Conservation (phyloP, 2,797 vertebrate genomes). For the Sciurus carolinensis region DNA sequence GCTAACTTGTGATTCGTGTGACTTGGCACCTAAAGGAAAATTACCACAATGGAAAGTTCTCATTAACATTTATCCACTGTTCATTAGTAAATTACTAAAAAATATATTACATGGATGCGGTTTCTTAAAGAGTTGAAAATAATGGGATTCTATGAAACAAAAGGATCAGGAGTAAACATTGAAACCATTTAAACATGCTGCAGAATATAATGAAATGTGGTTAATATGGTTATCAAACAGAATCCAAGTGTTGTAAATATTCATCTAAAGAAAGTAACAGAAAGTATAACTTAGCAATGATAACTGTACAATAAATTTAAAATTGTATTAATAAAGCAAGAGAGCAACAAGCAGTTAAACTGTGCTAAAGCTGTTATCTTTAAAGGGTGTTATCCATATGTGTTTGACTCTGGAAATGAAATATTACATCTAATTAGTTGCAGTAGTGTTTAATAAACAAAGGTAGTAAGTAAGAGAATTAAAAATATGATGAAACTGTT, state of each 20-base stretch:
- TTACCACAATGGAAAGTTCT: neutral
- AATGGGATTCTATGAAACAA: neutral
- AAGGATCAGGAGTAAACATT: neutral
- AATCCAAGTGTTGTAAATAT: neutral
- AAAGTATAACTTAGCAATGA: neutral
- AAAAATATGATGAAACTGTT: neutral
- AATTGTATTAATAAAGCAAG: neutral
- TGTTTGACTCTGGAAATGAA: slow-evolving; percentile 16
- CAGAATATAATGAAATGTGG: neutral
- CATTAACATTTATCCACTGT: neutral
- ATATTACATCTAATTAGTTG: neutral
- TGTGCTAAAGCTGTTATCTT: neutral
- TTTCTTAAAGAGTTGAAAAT: slow-evolving; percentile 3
- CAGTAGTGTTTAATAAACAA: slow-evolving; percentile 49
- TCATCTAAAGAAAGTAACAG: neutral
- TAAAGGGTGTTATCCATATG: neutral
- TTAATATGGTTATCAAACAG: neutral
- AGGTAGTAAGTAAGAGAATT: neutral
- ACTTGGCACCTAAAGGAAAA: neutral
- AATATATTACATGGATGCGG: neutral
- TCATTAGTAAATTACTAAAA: slow-evolving; percentile 11
- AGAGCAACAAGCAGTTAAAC: neutral
- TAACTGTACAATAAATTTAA: neutral
- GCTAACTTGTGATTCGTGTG: neutral
- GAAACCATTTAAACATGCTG: neutral